phyloP scores from a whole-genome alignment of 2,113 vertebrate genomes.

The Laterallus jamaicensis region DNA sequence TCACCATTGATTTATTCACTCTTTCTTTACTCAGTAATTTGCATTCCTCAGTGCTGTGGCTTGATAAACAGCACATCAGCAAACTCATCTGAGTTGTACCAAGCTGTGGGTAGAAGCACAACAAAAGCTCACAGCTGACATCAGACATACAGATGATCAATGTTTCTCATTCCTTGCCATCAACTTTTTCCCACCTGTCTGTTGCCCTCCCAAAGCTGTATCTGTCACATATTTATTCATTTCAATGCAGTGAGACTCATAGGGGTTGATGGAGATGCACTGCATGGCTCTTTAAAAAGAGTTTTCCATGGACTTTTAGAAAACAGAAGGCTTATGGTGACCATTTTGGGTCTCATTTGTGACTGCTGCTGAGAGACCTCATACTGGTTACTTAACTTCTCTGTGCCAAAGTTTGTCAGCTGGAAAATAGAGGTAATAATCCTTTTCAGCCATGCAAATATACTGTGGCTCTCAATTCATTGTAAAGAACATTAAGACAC shows the following conservation, averaged over 20 bases:
- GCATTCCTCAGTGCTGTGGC: neutral
- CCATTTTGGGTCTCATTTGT: neutral
- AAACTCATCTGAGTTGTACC: neutral
- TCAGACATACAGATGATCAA: neutral
- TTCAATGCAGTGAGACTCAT: neutral
- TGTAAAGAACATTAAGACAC: constrained; percentile 17
- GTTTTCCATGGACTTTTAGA: neutral
- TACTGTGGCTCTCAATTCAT: neutral
- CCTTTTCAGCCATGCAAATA: constrained; percentile 6
- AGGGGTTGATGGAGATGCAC: neutral
- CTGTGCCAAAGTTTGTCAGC: constrained; percentile 29
- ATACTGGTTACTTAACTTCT: neutral
- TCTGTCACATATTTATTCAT: neutral
- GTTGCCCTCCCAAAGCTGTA: neutral
- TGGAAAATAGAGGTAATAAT: constrained; percentile 57
- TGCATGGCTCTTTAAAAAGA: neutral
- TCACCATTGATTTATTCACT: neutral
- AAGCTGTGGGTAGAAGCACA: neutral
- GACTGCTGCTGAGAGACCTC: neutral
- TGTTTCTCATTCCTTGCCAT: neutral
- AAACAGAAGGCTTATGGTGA: neutral
- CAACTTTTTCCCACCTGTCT: neutral
- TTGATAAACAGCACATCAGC: constrained; percentile 19
- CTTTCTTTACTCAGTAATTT: neutral
- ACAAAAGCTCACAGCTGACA: neutral